Evolutionary conservation across 1,140 invertebrate species (phyloP).

Genomic region (Euura saliciscinereae): DNA sequence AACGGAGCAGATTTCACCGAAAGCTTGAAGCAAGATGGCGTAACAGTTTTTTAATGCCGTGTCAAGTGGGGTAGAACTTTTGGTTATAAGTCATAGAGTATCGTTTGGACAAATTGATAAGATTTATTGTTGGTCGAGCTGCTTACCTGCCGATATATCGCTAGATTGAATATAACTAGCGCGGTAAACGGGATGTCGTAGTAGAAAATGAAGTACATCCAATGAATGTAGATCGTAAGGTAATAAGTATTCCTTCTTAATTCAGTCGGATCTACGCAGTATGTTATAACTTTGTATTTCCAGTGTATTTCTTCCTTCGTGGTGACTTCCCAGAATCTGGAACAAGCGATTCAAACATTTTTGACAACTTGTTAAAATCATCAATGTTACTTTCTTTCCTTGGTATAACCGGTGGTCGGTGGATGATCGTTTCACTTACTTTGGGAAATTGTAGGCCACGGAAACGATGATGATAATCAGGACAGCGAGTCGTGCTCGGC

Average conservation of each 20-base stretch:
- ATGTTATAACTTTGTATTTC: constrained; percentile 68
- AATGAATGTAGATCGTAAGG: constrained; percentile 87
- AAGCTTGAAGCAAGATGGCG: too few relatives aligned
- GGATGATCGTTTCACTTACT: constrained; percentile 37
- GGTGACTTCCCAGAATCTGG: constrained; percentile 72
- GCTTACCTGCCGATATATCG: constrained; percentile 82
- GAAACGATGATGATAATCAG: constrained; percentile 82
- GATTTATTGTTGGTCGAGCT: neutral
- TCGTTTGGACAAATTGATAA: too few relatives aligned
- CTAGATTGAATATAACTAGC: constrained; percentile 85
- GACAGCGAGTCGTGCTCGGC: constrained; percentile 85
- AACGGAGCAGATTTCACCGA: too few relatives aligned
- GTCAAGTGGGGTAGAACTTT: too few relatives aligned
- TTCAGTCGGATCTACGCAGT: constrained; percentile 71
- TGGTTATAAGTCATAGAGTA: too few relatives aligned
- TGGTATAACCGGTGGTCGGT: neutral
- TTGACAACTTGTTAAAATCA: too few relatives aligned
- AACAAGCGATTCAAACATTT: constrained; percentile 1
- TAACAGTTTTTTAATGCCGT: too few relatives aligned
- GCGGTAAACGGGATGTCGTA: constrained; percentile 88
- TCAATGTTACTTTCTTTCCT: too few relatives aligned
- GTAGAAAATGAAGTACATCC: constrained; percentile 91
- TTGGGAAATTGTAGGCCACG: constrained; percentile 85
- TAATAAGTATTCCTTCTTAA: constrained; percentile 77
- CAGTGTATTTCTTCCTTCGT: constrained; percentile 54